Conservation (phyloP, 2,888 invertebrate species). For the Platycheirus rosarum region DNA sequence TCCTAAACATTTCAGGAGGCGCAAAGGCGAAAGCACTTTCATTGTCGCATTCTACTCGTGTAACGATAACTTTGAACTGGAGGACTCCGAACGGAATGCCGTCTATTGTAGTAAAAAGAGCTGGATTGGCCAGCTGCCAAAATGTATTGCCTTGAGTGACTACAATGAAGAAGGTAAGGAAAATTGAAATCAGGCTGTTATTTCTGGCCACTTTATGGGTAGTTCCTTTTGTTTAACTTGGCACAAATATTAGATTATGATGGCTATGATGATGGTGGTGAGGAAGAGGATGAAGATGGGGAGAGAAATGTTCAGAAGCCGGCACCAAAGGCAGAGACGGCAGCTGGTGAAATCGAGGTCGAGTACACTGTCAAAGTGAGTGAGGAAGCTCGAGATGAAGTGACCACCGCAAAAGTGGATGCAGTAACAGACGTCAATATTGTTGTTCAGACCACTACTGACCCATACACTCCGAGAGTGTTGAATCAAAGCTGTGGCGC, state of each 20-base stretch:
- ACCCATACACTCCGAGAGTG: constrained; percentile 78
- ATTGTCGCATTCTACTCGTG: constrained; percentile 85
- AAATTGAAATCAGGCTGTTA: constrained; percentile 58
- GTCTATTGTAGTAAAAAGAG: constrained; percentile 84
- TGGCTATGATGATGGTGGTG: constrained; percentile 75
- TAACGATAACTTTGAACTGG: constrained; percentile 83
- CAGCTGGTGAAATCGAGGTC: constrained; percentile 15
- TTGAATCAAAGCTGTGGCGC: constrained; percentile 81
- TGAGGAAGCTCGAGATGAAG: constrained; percentile 34
- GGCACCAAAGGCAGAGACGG: constrained; percentile 10
- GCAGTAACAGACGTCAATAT: constrained; percentile 76
- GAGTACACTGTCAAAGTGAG: constrained; percentile 46
- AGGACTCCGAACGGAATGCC: constrained; percentile 82
- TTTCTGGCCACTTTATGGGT: constrained; percentile 39
- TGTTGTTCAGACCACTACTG: constrained; percentile 76
- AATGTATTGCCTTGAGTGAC: constrained; percentile 80
- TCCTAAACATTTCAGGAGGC: constrained; percentile 75
- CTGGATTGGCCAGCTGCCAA: constrained; percentile 85
- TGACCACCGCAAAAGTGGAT: constrained; percentile 39
- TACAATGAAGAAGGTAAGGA: constrained; percentile 75
- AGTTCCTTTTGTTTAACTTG: constrained; percentile 4
- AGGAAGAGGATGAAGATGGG: constrained; percentile 65
- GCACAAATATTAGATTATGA: constrained; percentile 72
- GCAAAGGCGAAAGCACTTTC: constrained; percentile 83
- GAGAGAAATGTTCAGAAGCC: constrained; percentile 25